Evolutionary conservation across 2,113 vertebrate genomes (phyloP).

Genomic region (Chroicocephalus ridibundus): DNA sequence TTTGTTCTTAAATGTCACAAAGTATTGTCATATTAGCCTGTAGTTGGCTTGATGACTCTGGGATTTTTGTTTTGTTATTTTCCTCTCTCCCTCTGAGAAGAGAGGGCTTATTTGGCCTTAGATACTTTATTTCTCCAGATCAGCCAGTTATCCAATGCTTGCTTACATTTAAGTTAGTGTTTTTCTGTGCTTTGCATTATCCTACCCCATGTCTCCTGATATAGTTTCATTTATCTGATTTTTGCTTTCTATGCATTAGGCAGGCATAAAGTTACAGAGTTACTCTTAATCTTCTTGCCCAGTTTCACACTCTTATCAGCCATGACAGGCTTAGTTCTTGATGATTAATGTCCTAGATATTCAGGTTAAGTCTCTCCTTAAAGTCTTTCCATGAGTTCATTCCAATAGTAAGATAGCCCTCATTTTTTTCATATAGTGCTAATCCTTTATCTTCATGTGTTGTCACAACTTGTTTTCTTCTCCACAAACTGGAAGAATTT

Average conservation of each 20-base stretch:
- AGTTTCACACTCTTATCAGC: neutral
- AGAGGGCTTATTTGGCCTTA: neutral
- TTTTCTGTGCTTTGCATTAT: neutral
- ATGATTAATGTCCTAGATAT: neutral
- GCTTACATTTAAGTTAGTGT: neutral
- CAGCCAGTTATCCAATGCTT: neutral
- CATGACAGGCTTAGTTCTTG: neutral
- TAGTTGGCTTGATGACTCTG: neutral
- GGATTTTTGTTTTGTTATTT: neutral
- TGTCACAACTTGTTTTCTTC: neutral
- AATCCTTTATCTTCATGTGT: neutral
- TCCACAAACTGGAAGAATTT: neutral
- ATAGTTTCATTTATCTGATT: neutral
- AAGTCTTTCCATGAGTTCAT: neutral
- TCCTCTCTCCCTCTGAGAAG: neutral
- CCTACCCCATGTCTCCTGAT: neutral
- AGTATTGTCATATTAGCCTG: neutral
- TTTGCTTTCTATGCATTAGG: neutral
- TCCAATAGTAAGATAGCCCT: neutral
- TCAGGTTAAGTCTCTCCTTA: neutral
- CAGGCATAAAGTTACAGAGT: neutral
- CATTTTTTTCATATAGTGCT: neutral
- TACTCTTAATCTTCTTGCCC: neutral
- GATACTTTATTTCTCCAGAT: neutral
- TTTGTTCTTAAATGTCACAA: neutral